phyloP scores from a whole-genome alignment of 1,140 invertebrate genomes.

The Calliphora vicina region DNA sequence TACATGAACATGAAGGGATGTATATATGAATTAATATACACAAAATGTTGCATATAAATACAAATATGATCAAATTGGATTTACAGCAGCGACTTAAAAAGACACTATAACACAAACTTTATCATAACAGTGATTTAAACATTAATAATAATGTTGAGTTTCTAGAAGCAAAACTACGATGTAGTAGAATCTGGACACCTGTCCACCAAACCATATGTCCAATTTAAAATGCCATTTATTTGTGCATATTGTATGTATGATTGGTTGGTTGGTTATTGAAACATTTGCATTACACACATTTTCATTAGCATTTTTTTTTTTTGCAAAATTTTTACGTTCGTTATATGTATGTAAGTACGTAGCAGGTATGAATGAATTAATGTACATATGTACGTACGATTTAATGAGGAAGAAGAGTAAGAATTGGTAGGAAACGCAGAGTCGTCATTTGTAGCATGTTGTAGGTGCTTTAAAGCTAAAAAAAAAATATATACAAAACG shows the following conservation, averaged over 20 bases:
- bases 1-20: background rate
- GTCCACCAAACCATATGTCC: too few species aligned
- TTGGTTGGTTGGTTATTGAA: background rate
- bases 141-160: too few species aligned
- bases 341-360: background rate
- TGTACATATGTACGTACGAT: background rate
- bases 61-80: too few species aligned
- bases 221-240: too few species aligned
- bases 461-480: background rate
- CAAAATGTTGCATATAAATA: background rate
- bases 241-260: too few species aligned
- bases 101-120: too few species aligned
- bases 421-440: background rate
- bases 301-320: slow-evolving; percentile 30
- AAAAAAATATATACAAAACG: background rate
- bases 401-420: background rate
- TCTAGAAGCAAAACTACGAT: too few species aligned
- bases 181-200: too few species aligned
- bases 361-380: background rate
- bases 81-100: too few species aligned
- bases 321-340: slow-evolving; percentile 5
- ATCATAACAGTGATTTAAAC: too few species aligned
- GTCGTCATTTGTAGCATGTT: background rate
- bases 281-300: slow-evolving; percentile 11
- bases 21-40: background rate